These are phyloP conservation scores for Oceanodroma tethys DNA, from an alignment of 2,113 vertebrate species.

Conservation along the genomic window DNA sequence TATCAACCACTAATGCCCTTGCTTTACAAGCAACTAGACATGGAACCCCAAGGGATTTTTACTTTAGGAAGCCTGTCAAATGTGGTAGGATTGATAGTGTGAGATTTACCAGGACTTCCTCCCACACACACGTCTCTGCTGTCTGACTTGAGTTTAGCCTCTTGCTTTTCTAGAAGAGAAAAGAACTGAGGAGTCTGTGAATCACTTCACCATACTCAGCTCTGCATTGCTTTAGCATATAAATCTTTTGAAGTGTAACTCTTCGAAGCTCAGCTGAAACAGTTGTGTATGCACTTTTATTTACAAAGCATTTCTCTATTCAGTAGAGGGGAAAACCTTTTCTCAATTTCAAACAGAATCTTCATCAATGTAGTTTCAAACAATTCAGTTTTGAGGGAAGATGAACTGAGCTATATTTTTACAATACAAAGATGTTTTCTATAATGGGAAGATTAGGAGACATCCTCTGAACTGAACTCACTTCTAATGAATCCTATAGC, in stretches of 20 bases:
- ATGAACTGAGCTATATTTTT: not conserved
- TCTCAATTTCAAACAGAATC: not conserved
- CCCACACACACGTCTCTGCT: not conserved
- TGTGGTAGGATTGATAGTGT: not conserved
- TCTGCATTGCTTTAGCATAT: not conserved
- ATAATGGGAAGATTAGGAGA: not conserved
- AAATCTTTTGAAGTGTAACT: conserved; percentile 21
- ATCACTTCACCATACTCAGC: not conserved
- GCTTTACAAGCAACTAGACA: not conserved
- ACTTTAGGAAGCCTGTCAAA: not conserved
- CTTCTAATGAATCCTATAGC: not conserved
- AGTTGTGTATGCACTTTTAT: not conserved
- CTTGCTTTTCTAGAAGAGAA: conserved; percentile 12
- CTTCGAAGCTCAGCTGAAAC: conserved; percentile 30
- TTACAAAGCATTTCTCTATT: conserved; percentile 35
- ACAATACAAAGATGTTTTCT: not conserved
- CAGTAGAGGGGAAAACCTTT: conserved; percentile 19
- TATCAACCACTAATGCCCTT: not conserved
- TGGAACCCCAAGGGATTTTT: not conserved
- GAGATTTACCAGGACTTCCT: not conserved
- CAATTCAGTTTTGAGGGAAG: conserved; percentile 39
- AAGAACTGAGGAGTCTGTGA: not conserved
- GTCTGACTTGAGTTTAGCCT: not conserved
- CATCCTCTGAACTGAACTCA: not conserved
- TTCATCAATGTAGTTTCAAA: not conserved